Evolutionary conservation across 1,140 invertebrate genomes (phyloP), one percentile per base, ranked within the genome.

Genomic region (Hypsibius dujardini): DNA sequence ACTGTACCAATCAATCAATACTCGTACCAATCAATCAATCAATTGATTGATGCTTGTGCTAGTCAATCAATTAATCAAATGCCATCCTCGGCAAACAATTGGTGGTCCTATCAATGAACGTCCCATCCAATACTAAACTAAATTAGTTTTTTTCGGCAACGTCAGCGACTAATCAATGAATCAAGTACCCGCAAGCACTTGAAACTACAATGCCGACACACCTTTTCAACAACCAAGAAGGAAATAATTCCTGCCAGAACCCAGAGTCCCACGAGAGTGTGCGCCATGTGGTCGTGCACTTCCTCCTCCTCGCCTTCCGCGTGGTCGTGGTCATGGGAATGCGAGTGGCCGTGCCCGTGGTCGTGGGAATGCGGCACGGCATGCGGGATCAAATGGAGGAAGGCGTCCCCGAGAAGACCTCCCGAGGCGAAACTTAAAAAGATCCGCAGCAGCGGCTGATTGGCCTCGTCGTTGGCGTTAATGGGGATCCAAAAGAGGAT

Each of bases 341-440:
- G n/a, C n/a, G n/a, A n/a, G n/a, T 75, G 76, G 42, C 45, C 7
- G 75, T 87, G 84, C 15, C 77, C 73, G 75, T 86, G 84, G 15
- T 79, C 81, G 75, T 83, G 79, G 46, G 80, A 79, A 72, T 80
- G 77, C 56, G 86, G 81, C 1, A 94, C 83, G 28, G 93, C 91
- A 82, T 97, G 93, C 47, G 94, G 94, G 77, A 97, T 97, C 46
- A 97, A 81, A 83, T 97, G 94, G 1, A 97, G 81, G 81, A 97
- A 97, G 2, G 94, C 92, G 83, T 97, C 94, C 3, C 93, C 94
- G 1, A 97, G 81, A 12, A 97, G 81, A 72, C 93, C 92, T 69
- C 94, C 94, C 2, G 92, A 93, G 2, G 92, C 93, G 83, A 97
- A 96, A 72, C 89, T 91, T 28, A 97, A 80, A 15, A 96, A 80